Evolutionary conservation across 1,140 invertebrate species (phyloP), one percentile per base, ranked within the genome.

Genomic region (Planococcus citri): DNA sequence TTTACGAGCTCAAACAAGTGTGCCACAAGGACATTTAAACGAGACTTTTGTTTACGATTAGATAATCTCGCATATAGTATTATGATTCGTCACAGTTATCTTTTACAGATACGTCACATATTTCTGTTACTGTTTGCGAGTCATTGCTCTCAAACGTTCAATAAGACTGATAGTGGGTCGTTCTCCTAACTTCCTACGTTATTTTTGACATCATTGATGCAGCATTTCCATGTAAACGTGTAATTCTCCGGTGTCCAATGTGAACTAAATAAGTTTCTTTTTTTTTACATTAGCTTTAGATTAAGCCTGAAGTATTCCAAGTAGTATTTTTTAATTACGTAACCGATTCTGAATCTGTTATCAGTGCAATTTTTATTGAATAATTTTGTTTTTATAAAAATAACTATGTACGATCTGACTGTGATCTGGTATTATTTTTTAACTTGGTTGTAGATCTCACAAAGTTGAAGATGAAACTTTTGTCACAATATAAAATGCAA

Each of bases 1-100:
- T 1, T 14, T 64, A 64, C 60, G 60, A 22, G 25, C 60, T 17
- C 60, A 64, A 25, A 64, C 60, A 6, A 64, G 24, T 27, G 6
- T 64, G 20, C 3, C 14, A 10, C 60, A 64, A 64, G 60, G 60
- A 25, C 60, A 64, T 20, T 64, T 64, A 21, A 64, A 64, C 20
- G 60, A 64, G 10, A 64, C 60, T 10, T 64, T 64, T 64, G 25
- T 64, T 64, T 64, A 64, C 22, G 60, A 64, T 27, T 64, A 27
- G 24, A 17, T 64, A 4, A 22, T 37, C 33, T 37, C 14, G 6
- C 33, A 37, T 14, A 8, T 51, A 17, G 3, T 51, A 9, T 20
- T 9, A 14, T 17, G 41, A 4, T 51, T 51, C 41, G 12, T 51
- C 6, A 12, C 17, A 51, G 12, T 51, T 20, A 9, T 51, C 17